Evolutionary conservation across 2,888 invertebrate species (phyloP).

Genomic region (Athalia cordata): DNA sequence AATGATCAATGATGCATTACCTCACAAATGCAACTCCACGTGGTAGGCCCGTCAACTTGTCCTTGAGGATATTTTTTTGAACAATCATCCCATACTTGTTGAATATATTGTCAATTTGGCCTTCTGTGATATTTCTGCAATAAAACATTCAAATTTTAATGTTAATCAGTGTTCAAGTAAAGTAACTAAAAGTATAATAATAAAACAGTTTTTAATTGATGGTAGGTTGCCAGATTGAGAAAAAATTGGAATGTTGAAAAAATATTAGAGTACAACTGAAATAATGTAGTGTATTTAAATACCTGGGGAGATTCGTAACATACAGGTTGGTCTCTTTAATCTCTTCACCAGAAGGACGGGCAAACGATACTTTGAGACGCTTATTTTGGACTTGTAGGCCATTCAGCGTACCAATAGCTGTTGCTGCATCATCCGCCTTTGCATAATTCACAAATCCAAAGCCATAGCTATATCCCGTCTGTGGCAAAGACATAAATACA

Average conservation of each 20-base stretch:
- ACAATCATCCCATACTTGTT: conserved; percentile 93
- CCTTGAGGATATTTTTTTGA: conserved; percentile 92
- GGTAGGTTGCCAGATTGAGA: background rate
- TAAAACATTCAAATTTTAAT: conserved; percentile 26
- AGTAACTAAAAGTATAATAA: background rate
- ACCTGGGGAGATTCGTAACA: conserved; percentile 92
- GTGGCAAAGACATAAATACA: conserved; percentile 57
- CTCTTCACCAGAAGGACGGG: conserved; percentile 92
- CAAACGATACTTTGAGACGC: conserved; percentile 94
- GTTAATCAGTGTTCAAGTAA: background rate
- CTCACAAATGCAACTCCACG: conserved; percentile 95
- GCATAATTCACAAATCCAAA: conserved; percentile 97
- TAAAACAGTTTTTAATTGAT: background rate
- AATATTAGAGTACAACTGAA: background rate
- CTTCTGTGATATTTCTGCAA: conserved; percentile 83
- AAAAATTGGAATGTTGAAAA: conserved; percentile 6
- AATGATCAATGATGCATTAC: conserved; percentile 72
- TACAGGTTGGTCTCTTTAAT: conserved; percentile 96
- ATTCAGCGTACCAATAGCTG: conserved; percentile 91
- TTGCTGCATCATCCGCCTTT: conserved; percentile 87
- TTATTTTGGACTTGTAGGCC: conserved; percentile 93
- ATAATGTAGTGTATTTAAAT: conserved; percentile 44
- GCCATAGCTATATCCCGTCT: conserved; percentile 97
- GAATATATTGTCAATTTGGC: conserved; percentile 89
- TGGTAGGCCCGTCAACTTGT: conserved; percentile 91